Percentiles rank a stretch among this genome's conserved stretches.
These are phyloP conservation scores for Karalla daura DNA, from an alignment of 2,797 vertebrate genomes.

Conservation along the genomic window DNA sequence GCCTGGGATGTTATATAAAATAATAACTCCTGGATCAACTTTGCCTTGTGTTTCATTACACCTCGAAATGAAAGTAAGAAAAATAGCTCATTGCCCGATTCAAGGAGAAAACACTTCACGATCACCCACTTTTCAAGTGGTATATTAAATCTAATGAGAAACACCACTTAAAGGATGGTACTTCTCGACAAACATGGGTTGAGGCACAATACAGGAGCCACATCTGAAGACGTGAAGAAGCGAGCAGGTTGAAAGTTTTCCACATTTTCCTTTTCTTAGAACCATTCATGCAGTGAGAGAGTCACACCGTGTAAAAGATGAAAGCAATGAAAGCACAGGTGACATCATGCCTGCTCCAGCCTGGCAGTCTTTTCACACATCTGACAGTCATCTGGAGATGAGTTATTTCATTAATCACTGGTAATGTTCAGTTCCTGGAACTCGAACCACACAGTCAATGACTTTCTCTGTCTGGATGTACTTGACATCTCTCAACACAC, in stretches of 20 bases:
- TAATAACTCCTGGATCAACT: constrained; percentile 77
- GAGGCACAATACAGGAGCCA: constrained; percentile 4
- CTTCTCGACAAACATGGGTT: background rate
- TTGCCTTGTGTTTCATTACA: constrained; percentile 76
- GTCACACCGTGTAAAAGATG: constrained; percentile 14
- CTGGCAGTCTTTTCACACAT: constrained; percentile 10
- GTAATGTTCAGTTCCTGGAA: background rate
- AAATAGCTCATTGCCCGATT: constrained; percentile 29
- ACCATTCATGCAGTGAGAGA: background rate
- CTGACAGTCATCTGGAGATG: background rate
- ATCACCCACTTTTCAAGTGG: constrained; percentile 13
- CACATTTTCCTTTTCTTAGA: constrained; percentile 2
- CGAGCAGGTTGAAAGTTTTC: constrained; percentile 3
- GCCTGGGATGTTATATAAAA: constrained; percentile 75
- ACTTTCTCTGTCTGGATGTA: background rate
- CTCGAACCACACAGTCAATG: background rate
- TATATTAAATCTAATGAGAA: constrained; percentile 17
- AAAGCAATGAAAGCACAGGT: constrained; percentile 11
- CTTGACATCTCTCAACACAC: background rate
- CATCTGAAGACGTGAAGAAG: constrained; percentile 6
- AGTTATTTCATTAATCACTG: background rate
- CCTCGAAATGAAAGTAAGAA: constrained; percentile 76
- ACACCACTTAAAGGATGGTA: constrained; percentile 1
- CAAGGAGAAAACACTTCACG: constrained; percentile 18
- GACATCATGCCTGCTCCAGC: background rate